Evolutionary conservation across 2,888 invertebrate species (phyloP).

Genomic region (Amaurobius ferox): DNA sequence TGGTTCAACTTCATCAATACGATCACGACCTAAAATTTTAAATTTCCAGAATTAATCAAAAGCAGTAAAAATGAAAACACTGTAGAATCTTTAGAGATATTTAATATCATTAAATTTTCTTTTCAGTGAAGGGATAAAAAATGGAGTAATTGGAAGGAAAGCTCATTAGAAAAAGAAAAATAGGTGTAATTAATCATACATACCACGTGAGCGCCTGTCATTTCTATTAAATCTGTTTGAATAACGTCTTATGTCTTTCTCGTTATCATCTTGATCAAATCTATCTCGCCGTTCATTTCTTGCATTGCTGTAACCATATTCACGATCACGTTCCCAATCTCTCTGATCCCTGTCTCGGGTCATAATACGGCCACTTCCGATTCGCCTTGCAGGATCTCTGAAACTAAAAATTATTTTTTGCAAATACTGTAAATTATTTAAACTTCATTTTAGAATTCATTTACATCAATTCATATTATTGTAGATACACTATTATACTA

Average conservation of each 20-base stretch:
- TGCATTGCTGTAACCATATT: slow-evolving; percentile 74
- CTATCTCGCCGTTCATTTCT: slow-evolving; percentile 74
- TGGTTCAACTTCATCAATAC: slow-evolving; percentile 82
- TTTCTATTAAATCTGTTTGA: slow-evolving; percentile 52
- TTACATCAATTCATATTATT: no score
- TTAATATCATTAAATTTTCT: no score
- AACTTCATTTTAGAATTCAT: no score
- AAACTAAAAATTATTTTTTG: slow-evolving; percentile 36
- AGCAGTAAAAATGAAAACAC: no score
- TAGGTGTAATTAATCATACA: no score
- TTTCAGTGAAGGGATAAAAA: no score
- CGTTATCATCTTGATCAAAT: slow-evolving; percentile 70
- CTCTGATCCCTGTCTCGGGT: slow-evolving; percentile 81
- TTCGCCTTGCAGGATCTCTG: slow-evolving; percentile 80
- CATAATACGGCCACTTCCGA: slow-evolving; percentile 90
- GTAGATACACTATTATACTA: no score
- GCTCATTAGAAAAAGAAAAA: no score
- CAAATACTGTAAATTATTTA: no score
- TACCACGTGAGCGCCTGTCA: slow-evolving; percentile 55
- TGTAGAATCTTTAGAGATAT: no score
- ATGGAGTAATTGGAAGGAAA: no score
- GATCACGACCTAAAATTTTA: slow-evolving; percentile 54
- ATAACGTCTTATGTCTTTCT: slow-evolving; percentile 64
- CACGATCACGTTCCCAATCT: slow-evolving; percentile 75
- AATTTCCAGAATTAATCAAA: no score